A percentile compares a stretch with the other conserved stretches of the same genome.
phyloP scores from a whole-genome alignment of 1,140 invertebrate species.

The Papilio helenus region DNA sequence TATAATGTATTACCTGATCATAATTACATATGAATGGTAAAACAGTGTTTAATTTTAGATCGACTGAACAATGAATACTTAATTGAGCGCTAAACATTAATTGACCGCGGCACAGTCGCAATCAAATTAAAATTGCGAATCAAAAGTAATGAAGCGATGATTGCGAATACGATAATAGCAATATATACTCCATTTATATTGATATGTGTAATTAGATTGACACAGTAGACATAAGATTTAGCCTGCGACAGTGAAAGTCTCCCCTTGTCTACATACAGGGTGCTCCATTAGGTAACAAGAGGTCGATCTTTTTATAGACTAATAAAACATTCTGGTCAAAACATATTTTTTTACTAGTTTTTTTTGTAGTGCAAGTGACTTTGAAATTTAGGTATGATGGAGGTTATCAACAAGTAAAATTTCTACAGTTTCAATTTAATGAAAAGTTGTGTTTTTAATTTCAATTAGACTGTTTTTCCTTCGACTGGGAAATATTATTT shows the following conservation, averaged over 20 bases:
- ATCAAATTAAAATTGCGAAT: conserved; percentile 15
- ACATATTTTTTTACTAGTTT: too few species aligned
- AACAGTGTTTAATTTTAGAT: conserved; percentile 25
- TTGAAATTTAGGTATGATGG: too few species aligned
- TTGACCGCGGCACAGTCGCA: conserved; percentile 14
- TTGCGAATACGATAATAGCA: background rate
- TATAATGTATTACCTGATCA: background rate
- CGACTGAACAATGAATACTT: conserved; percentile 22
- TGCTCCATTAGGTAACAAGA: too few species aligned
- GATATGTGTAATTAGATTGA: too few species aligned
- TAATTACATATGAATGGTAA: conserved; percentile 14
- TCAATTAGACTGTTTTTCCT: background rate
- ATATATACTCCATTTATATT: background rate
- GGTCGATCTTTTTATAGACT: too few species aligned
- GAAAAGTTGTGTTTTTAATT: background rate
- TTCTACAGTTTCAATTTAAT: background rate
- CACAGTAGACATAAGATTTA: too few species aligned
- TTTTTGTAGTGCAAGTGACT: too few species aligned
- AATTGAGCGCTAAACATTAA: conserved; percentile 12
- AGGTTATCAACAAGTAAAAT: background rate
- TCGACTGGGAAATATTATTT: background rate
- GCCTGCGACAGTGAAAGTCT: too few species aligned
- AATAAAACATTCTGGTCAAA: too few species aligned
- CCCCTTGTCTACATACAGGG: too few species aligned
- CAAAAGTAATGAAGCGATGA: conserved; percentile 15